Evolutionary conservation across 2,797 vertebrate genomes (phyloP).

Genomic region (Dendrocincla fuliginosa): DNA sequence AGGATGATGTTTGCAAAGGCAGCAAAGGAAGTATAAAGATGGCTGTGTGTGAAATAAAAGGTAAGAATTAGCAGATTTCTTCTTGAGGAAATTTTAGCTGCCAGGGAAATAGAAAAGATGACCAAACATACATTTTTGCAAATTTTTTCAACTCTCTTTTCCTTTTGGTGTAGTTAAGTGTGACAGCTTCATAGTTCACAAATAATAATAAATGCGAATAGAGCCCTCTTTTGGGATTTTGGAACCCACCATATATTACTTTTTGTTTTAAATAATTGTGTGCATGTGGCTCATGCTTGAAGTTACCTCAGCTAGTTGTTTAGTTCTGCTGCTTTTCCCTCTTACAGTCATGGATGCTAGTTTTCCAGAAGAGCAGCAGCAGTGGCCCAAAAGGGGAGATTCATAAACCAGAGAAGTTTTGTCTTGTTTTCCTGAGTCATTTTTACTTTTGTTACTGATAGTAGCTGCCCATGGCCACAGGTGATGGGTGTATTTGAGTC

Average conservation of each 20-base stretch:
- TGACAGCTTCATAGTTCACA: neutral
- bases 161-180: neutral
- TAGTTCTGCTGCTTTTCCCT: neutral
- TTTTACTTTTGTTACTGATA: neutral
- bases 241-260: neutral
- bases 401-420: neutral
- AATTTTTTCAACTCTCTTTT: neutral
- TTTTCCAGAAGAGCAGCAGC: neutral
- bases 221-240: neutral
- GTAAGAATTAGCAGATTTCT: conserved; percentile 69
- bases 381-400: neutral
- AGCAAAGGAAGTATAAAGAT: conserved; percentile 99
- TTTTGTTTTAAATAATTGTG: neutral
- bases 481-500: neutral
- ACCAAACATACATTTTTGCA: neutral
- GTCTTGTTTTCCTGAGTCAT: neutral
- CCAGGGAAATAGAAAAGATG: neutral
- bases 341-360: neutral
- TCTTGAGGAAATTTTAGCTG: neutral
- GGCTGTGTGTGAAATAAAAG: conserved; percentile 98
- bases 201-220: neutral
- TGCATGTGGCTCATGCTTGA: neutral
- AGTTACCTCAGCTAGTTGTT: neutral
- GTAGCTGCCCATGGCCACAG: neutral
- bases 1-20: conserved; percentile 95